phyloP scores from a whole-genome alignment of 2,888 invertebrate genomes.

The Amphipoea oculea region DNA sequence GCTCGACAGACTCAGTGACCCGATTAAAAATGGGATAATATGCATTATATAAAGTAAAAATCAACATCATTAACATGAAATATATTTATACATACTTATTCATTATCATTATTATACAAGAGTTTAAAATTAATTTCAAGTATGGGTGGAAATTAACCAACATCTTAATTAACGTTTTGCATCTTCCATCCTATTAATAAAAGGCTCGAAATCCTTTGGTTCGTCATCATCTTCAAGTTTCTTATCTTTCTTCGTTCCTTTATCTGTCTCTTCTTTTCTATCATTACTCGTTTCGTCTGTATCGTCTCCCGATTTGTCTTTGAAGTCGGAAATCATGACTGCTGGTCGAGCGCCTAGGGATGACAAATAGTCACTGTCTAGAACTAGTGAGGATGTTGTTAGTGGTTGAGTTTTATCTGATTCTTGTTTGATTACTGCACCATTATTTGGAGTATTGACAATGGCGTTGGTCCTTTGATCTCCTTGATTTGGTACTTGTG shows the following conservation, averaged over 20 bases:
- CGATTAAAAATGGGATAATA: neutral
- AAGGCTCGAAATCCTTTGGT: neutral
- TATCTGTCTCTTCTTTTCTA: constrained; percentile 26
- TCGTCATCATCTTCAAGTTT: constrained; percentile 16
- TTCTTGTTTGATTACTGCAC: constrained; percentile 19
- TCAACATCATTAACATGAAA: neutral
- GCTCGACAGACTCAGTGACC: neutral
- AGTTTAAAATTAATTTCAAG: neutral
- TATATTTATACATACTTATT: constrained; percentile 7
- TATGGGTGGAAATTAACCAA: neutral
- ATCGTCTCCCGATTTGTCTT: constrained; percentile 29
- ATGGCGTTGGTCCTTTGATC: constrained; percentile 11
- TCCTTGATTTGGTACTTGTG: constrained; percentile 12
- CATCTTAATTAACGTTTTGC: neutral
- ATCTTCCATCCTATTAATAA: constrained; percentile 28
- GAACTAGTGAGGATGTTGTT: constrained; percentile 10
- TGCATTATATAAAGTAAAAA: neutral
- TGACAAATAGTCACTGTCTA: constrained; percentile 39
- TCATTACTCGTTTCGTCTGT: constrained; percentile 21
- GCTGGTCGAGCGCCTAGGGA: constrained; percentile 52
- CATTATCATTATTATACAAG: neutral
- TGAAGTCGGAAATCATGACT: constrained; percentile 57
- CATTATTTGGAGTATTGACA: constrained; percentile 19
- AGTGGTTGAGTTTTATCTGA: constrained; percentile 9
- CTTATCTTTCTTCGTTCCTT: constrained; percentile 12